These are phyloP conservation scores for Triplophysa bombifrons DNA, from an alignment of 2,797 vertebrate genomes.

Conservation along the genomic window DNA sequence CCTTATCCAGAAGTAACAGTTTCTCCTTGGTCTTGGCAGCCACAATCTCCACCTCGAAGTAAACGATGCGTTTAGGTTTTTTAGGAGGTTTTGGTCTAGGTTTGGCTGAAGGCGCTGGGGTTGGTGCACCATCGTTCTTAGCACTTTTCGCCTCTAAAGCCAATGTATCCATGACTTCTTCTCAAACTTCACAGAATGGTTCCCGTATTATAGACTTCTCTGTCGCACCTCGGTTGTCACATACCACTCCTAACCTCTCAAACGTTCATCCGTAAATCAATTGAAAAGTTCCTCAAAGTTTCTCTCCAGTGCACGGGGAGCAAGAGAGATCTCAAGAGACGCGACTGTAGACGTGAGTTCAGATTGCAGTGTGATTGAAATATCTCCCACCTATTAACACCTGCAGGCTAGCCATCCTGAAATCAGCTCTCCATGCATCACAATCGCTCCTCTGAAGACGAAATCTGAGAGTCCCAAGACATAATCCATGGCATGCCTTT, in stretches of 20 bases:
- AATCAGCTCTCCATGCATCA: conserved; percentile 58
- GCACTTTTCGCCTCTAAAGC: conserved; percentile 78
- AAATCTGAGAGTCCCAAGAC: conserved; percentile 79
- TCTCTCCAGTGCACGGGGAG: neutral
- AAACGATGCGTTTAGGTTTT: conserved; percentile 89
- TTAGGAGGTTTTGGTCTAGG: conserved; percentile 77
- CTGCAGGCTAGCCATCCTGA: conserved; percentile 64
- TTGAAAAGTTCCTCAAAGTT: conserved; percentile 2
- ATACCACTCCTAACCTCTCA: conserved; percentile 1
- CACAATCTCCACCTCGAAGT: conserved; percentile 95
- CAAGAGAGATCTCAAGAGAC: conserved; percentile 1
- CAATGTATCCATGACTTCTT: conserved; percentile 75
- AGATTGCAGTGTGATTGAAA: conserved; percentile 51
- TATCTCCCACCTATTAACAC: conserved; percentile 64
- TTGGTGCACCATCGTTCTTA: conserved; percentile 63
- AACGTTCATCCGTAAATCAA: neutral
- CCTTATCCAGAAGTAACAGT: conserved; percentile 92
- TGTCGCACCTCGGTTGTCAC: conserved; percentile 23
- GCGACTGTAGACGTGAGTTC: neutral
- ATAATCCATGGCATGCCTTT: conserved; percentile 78
- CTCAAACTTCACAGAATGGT: conserved; percentile 30
- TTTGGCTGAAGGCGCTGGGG: conserved; percentile 59
- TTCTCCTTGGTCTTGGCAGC: conserved; percentile 89
- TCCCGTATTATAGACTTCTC: conserved; percentile 18
- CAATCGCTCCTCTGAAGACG: conserved; percentile 74